Conservation (phyloP, 2,888 invertebrate species). For the Allacma fusca region DNA sequence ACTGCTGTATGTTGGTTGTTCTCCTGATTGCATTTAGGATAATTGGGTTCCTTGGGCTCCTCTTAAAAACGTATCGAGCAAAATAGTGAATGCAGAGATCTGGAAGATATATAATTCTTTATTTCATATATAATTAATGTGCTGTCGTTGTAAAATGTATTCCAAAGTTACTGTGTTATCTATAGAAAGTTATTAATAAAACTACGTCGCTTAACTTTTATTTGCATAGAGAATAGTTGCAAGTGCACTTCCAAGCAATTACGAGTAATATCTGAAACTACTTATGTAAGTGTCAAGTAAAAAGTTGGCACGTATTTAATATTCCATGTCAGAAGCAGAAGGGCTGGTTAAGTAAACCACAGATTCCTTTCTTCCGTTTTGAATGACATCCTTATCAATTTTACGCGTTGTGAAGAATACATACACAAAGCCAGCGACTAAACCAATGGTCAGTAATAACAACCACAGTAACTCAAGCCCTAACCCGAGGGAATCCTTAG, state of each 20-base stretch:
- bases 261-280: not conserved
- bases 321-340: too few relatives aligned
- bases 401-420: not conserved
- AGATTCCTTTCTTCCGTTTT: not conserved
- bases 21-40: slow-evolving; percentile 25
- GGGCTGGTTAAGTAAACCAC: too few relatives aligned
- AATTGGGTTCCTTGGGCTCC: slow-evolving; percentile 27
- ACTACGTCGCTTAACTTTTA: too few relatives aligned
- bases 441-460: not conserved
- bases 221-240: too few relatives aligned
- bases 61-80: slow-evolving; percentile 8
- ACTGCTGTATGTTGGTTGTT: slow-evolving; percentile 19
- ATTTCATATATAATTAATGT: too few relatives aligned
- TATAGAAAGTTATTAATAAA: too few relatives aligned
- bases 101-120: too few relatives aligned
- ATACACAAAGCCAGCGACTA: not conserved
- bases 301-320: too few relatives aligned
- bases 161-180: too few relatives aligned
- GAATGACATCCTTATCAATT: not conserved
- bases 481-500: too few relatives aligned
- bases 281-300: not conserved
- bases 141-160: not conserved
- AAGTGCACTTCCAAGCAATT: not conserved
- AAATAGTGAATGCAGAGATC: not conserved
- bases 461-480: not conserved